Evolutionary conservation across 2,113 vertebrate genomes (phyloP), one percentile per base, ranked within the genome.

Genomic region (Aegotheles bennettii): DNA sequence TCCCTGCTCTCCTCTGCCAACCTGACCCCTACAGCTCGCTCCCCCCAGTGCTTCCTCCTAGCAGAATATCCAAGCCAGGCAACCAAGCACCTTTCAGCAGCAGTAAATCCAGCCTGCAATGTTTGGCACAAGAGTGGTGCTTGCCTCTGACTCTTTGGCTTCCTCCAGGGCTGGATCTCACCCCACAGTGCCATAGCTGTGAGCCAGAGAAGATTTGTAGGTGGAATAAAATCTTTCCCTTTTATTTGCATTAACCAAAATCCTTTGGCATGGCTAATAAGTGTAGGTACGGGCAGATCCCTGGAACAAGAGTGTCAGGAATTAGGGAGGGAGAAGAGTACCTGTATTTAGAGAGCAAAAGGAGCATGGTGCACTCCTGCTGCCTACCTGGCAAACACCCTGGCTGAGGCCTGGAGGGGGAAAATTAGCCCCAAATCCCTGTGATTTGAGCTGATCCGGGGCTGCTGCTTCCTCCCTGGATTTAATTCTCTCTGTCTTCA

Each of bases 241-340:
- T 96, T 69, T 74, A 77, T 74, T 95, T 89, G 77, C 80, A 60
- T 87, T 81, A 87, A 80, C 64, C 60, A 31, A 87, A 84, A 75
- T 59, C 56, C 86, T 77, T 84, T 87, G 90, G 94, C 24, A 0
- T 10, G 56, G 86, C 1, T 15, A 11, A 1, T 40, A 33, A 6
- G 7, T 53, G 71, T 64, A 61, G 75, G 83, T 61, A 86, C 2
- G 17, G 73, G 21, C 4, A 51, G 68, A 53, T 56, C 81, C 71
- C 95, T 94, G 95, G 87, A 89, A 87, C 48, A 89, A 86, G 64
- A 2, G 76, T 24, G 60, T 84, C 69, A 51, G 89, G 79, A 69
- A 38, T 53, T 38, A 38, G 76, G 56, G 67, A 83, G 15, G 50
- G 79, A 73, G 59, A 35, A 53, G 25, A 50, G 47, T 13, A 16